Conservation (phyloP, 2,113 vertebrate genomes). For the Sclerurus mexicanus region DNA sequence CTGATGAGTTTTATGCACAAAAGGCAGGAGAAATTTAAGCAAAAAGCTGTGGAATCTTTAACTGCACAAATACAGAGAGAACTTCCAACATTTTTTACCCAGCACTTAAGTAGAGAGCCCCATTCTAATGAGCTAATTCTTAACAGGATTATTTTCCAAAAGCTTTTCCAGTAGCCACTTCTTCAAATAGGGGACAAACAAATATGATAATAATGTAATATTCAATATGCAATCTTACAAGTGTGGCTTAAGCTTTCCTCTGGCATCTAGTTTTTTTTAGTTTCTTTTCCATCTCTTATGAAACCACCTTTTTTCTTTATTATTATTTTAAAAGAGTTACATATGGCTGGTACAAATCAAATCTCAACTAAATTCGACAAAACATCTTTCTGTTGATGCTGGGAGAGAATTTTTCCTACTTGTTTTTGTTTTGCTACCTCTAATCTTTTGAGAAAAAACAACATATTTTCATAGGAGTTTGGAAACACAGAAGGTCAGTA, state of each 20-base stretch:
- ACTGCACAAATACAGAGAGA: neutral
- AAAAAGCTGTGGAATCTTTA: neutral
- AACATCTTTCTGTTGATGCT: neutral
- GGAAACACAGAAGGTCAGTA: neutral
- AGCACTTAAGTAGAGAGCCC: neutral
- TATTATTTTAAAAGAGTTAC: neutral
- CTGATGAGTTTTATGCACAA: neutral
- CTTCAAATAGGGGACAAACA: neutral
- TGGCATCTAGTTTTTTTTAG: neutral
- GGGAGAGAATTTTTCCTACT: neutral
- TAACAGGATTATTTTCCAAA: neutral
- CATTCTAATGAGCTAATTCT: neutral
- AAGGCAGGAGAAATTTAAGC: neutral
- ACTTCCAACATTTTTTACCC: neutral
- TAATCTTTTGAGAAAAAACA: neutral
- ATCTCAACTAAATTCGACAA: neutral
- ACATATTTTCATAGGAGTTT: neutral
- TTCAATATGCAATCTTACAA: neutral
- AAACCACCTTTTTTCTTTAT: neutral
- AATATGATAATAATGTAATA: neutral
- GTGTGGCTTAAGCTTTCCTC: neutral
- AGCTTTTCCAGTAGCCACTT: neutral
- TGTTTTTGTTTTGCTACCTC: neutral
- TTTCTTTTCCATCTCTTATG: neutral
- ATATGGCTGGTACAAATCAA: neutral